Evolutionary conservation across 2,797 vertebrate genomes (phyloP).

Genomic region (Melopsittacus undulatus): DNA sequence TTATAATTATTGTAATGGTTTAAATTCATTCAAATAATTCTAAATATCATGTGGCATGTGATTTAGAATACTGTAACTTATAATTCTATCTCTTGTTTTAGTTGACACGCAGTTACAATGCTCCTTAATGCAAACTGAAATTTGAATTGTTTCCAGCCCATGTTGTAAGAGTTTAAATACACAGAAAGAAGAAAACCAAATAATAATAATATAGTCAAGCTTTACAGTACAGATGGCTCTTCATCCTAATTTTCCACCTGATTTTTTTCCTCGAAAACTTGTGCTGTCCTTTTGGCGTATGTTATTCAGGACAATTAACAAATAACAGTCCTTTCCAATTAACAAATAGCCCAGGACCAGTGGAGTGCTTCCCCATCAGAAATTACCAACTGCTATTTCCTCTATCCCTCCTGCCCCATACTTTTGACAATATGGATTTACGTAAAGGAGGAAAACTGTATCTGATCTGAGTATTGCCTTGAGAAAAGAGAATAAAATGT

Average conservation of each 20-base stretch:
- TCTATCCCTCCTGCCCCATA: neutral
- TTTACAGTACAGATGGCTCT: neutral
- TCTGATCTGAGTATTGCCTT: neutral
- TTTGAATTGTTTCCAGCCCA: neutral
- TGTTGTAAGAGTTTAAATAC: neutral
- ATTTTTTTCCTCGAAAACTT: neutral
- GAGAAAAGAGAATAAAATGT: constrained; percentile 15
- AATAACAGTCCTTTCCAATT: neutral
- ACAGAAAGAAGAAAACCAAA: neutral
- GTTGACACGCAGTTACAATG: neutral
- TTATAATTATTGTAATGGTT: neutral
- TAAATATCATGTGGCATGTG: neutral
- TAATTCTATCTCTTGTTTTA: neutral
- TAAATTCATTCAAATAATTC: neutral
- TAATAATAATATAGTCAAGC: neutral
- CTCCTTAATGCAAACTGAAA: neutral
- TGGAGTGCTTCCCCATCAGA: neutral
- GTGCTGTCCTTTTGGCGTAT: neutral
- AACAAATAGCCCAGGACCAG: neutral
- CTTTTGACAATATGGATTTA: neutral
- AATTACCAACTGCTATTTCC: neutral
- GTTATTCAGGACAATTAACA: neutral
- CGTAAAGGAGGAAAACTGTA: neutral
- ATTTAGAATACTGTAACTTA: neutral
- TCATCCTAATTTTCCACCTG: neutral